A percentile compares a stretch with the other conserved stretches of the same genome.
Conservation (phyloP, 1,140 invertebrate species). For the Paracyclopina nana region DNA sequence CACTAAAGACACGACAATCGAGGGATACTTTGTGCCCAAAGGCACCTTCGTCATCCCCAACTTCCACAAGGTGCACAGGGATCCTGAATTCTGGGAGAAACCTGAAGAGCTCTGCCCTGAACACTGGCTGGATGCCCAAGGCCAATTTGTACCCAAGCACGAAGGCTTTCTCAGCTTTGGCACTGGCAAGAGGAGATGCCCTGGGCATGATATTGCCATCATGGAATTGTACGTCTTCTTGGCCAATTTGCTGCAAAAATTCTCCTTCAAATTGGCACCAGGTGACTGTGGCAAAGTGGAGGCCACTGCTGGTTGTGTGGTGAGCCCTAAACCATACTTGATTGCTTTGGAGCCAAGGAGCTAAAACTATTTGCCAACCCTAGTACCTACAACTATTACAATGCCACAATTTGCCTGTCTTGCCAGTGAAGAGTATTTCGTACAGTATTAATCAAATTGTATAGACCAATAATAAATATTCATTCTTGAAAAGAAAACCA, state of each 20-base stretch:
- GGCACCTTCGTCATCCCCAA: constrained; percentile 13
- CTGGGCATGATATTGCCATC: not conserved
- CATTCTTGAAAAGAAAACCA: too few relatives aligned
- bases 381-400: too few relatives aligned
- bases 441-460: too few relatives aligned
- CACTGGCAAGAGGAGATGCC: constrained; percentile 1
- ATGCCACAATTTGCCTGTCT: too few relatives aligned
- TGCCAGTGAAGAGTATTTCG: too few relatives aligned
- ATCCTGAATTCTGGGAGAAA: constrained; percentile 2
- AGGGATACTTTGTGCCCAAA: not conserved
- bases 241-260: constrained; percentile 4
- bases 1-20: not conserved
- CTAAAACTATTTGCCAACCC: too few relatives aligned
- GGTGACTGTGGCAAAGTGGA: constrained; percentile 3
- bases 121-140: constrained; percentile 2
- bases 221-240: constrained; percentile 6
- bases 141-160: constrained; percentile 1
- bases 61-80: constrained; percentile 5
- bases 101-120: not conserved
- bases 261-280: not conserved
- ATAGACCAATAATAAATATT: too few relatives aligned
- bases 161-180: constrained; percentile 7
- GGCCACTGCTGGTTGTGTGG: not conserved
- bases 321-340: not conserved
- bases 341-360: not conserved